Evolutionary conservation across 2,888 invertebrate genomes (phyloP), one percentile per base, ranked within the genome.

Genomic region (Nineta flava): DNA sequence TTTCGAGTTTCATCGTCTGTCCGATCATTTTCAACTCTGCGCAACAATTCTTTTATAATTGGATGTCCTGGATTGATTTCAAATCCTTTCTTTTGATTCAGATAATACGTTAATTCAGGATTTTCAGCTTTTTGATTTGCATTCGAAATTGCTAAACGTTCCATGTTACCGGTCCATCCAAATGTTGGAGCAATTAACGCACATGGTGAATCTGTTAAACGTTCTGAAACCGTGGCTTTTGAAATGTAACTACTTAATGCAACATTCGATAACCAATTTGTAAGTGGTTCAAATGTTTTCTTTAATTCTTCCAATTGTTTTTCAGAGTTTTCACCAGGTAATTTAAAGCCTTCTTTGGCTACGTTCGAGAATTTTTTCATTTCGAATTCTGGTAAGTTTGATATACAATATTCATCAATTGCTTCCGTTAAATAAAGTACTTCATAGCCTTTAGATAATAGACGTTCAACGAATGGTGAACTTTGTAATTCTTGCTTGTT

Each of bases 111-210:
- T 48, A 31, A 53, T 63, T 92, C 88, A 34, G 90, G 85, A 72
- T 95, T 94, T 62, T 95, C 88, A 4, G 83, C 67, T 66, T 97
- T 97, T 67, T 95, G 93, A 68, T 97, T 96, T 13, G 97, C 95
- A 70, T 99, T 97, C 45, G 88, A 87, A 55, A 87, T 70, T 54
- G 96, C 94, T 55, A 97, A 78, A 47, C 97, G 78, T 72, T 97
- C 97, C 97, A 99, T 97, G 70, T 97, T 97, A 60, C 96, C 97
- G 59, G 96, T 95, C 96, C 96, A 97, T 57, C 96, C 96, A 70
- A 93, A 97, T 74, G 88, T 84, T 52, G 90, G 87, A 55, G 97
- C 97, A 46, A 96, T 93, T 48, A 99, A 75, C 48, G 95, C 97
- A 67, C 94, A 95, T 1, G 97, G 97, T 7, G 96, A 95, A 61